phyloP scores from a whole-genome alignment of 2,113 vertebrate species.

The Syngnathoides biaculeatus region DNA sequence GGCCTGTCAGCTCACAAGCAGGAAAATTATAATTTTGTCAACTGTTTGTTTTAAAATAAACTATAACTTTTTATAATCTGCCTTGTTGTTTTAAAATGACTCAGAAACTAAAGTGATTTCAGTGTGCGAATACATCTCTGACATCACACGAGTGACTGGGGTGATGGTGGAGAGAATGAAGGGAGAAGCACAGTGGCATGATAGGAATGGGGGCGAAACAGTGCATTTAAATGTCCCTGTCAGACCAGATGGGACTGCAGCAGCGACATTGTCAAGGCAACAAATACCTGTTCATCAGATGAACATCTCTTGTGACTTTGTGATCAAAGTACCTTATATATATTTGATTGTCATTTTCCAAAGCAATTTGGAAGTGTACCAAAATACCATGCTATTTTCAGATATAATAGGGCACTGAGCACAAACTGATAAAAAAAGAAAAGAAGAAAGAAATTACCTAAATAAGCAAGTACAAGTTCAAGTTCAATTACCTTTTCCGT shows the following conservation, averaged over 20 bases:
- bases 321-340: slow-evolving; percentile 62
- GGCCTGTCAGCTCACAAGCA: no score
- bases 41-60: no score
- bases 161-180: slow-evolving; percentile 5
- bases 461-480: no score
- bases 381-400: background rate
- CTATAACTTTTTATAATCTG: no score
- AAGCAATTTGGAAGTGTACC: background rate
- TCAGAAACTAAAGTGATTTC: no score
- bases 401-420: background rate
- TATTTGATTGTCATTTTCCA: slow-evolving; percentile 36
- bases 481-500: no score
- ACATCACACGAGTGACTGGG: no score
- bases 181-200: slow-evolving; percentile 29
- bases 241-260: slow-evolving; percentile 56
- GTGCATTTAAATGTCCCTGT: slow-evolving; percentile 62
- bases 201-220: slow-evolving; percentile 28
- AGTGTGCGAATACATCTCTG: no score
- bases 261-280: slow-evolving; percentile 52
- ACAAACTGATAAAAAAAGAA: no score
- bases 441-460: no score
- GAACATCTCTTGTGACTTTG: slow-evolving; percentile 24
- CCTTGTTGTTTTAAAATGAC: no score
- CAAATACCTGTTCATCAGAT: slow-evolving; percentile 51
- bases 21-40: no score